A percentile compares a stretch with the other conserved stretches of the same genome.
Conservation (phyloP, 2,888 invertebrate genomes). For the Stenichneumon culpator region DNA sequence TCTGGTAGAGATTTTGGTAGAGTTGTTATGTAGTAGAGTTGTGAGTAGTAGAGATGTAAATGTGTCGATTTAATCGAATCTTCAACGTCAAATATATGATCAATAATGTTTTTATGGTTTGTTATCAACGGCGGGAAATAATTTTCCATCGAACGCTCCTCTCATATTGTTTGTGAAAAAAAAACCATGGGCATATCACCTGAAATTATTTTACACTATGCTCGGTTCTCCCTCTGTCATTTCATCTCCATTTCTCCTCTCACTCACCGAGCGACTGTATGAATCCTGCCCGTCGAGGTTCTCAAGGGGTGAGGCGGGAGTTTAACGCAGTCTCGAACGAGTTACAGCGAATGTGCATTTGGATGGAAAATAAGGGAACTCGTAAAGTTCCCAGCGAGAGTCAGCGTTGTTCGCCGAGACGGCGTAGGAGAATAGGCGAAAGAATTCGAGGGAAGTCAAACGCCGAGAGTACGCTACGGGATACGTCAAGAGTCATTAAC, state of each 20-base stretch:
- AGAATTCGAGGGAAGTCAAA: not conserved
- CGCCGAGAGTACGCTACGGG: not conserved
- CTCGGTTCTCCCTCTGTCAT: not conserved
- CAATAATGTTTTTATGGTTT: too few species aligned
- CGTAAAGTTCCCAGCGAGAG: constrained; percentile 8
- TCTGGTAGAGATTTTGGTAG: too few species aligned
- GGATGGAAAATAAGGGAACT: constrained; percentile 55
- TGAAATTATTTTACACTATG: too few species aligned
- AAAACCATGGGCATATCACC: too few species aligned
- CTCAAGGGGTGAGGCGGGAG: constrained; percentile 60
- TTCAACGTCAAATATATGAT: too few species aligned
- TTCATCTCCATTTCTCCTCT: not conserved
- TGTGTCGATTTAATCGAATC: too few species aligned
- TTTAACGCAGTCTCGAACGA: constrained; percentile 71
- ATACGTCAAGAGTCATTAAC: not conserved
- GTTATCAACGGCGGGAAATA: too few species aligned
- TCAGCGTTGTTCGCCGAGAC: constrained; percentile 20
- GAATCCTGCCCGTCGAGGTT: constrained; percentile 4
- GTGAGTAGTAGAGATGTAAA: too few species aligned
- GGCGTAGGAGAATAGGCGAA: not conserved
- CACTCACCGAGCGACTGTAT: not conserved
- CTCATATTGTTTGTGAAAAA: too few species aligned
- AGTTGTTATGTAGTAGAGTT: too few species aligned
- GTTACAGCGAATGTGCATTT: constrained; percentile 75
- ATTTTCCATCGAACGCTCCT: too few species aligned